These are phyloP conservation scores for Meteorus sp. DNA, from an alignment of 1,140 invertebrate species.

Conservation along the genomic window DNA sequence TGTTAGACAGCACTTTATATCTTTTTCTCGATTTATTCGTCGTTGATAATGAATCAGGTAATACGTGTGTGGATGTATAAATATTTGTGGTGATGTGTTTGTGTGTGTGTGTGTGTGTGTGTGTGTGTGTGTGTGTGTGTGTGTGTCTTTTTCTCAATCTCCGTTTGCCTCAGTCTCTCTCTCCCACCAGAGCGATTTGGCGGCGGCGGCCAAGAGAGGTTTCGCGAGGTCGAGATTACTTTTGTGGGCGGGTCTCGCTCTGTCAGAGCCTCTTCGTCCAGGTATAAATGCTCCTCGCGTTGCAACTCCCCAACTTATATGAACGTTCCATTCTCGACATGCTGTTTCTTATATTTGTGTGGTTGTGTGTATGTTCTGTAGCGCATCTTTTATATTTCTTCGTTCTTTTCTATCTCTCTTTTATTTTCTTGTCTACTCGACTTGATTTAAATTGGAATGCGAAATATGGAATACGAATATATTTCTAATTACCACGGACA, in stretches of 20 bases:
- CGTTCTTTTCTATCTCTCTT: slow-evolving; percentile 18
- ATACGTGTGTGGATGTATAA: no score
- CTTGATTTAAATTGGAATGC: slow-evolving; percentile 57
- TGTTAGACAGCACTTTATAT: slow-evolving; percentile 21
- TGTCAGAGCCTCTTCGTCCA: slow-evolving; percentile 48
- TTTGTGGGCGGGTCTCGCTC: slow-evolving; percentile 59
- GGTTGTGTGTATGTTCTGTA: no score
- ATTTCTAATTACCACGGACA: slow-evolving; percentile 39
- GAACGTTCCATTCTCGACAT: not conserved
- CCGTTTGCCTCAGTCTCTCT: slow-evolving; percentile 23
- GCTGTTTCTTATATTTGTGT: slow-evolving; percentile 2
- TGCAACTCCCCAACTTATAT: slow-evolving; percentile 15
- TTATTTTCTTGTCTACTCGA: slow-evolving; percentile 29
- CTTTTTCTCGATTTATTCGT: slow-evolving; percentile 49
- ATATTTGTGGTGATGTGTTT: no score
- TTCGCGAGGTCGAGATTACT: slow-evolving; percentile 61
- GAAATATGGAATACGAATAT: slow-evolving; percentile 37
- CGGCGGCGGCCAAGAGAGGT: slow-evolving; percentile 30
- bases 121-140: not conserved
- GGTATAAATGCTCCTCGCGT: slow-evolving; percentile 30
- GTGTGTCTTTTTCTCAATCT: slow-evolving; percentile 22
- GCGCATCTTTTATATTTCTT: slow-evolving; percentile 12
- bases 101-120: slow-evolving; percentile 18
- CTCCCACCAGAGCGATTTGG: no score
- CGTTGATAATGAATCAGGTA: slow-evolving; percentile 59